These are phyloP conservation scores for Cinclus mexicanus DNA, from an alignment of 2,113 vertebrate species.

Conservation along the genomic window DNA sequence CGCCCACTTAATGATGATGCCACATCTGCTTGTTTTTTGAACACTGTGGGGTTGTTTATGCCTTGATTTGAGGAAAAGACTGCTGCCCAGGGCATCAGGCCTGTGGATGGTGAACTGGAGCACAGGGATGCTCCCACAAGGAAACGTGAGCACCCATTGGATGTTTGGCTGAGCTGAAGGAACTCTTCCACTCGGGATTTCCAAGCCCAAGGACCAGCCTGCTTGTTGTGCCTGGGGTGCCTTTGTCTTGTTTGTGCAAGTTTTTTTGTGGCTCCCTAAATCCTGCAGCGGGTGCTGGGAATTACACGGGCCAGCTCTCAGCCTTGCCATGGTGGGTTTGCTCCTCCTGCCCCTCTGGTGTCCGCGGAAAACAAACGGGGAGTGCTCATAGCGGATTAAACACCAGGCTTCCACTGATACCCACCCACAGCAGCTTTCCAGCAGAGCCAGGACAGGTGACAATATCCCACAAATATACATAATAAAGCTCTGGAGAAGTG, in stretches of 20 bases:
- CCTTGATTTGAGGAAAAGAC: neutral
- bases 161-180: neutral
- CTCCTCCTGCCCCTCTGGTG: neutral
- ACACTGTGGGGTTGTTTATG: neutral
- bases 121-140: neutral
- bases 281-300: conserved; percentile 15
- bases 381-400: conserved; percentile 26
- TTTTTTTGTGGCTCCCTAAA: conserved; percentile 22
- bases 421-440: conserved; percentile 37
- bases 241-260: neutral
- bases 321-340: neutral
- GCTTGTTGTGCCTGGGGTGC: neutral
- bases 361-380: neutral
- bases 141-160: fast-evolving
- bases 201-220: neutral
- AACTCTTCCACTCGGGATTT: neutral
- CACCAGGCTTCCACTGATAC: neutral
- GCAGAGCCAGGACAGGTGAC: conserved; percentile 52
- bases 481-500: conserved; percentile 68
- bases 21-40: neutral
- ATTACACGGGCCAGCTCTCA: neutral
- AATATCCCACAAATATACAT: conserved; percentile 56
- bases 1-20: too few relatives aligned
- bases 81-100: neutral
- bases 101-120: neutral